These are phyloP conservation scores for Formica exsecta DNA, from an alignment of 1,140 invertebrate species.

Conservation along the genomic window DNA sequence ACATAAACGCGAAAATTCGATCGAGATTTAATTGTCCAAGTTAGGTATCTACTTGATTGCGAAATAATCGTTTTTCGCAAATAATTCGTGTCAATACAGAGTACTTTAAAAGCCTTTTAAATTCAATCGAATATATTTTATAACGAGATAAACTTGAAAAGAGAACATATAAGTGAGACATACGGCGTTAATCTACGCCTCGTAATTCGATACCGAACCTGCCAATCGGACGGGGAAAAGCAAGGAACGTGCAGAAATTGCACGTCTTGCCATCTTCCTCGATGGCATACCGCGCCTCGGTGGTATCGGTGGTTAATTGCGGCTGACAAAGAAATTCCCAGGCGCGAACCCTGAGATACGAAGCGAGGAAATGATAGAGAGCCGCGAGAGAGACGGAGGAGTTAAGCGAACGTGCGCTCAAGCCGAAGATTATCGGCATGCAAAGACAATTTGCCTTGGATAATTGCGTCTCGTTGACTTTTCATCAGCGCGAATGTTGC, in stretches of 20 bases:
- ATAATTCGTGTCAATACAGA: background rate
- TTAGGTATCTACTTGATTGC: background rate
- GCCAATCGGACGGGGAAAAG: background rate
- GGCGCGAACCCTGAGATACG: conserved; percentile 29
- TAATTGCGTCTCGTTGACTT: conserved; percentile 58
- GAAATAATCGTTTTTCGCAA: background rate
- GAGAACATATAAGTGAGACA: background rate
- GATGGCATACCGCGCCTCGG: conserved; percentile 30
- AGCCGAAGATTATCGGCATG: conserved; percentile 46
- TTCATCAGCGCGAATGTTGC: conserved; percentile 44
- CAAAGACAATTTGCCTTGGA: conserved; percentile 51
- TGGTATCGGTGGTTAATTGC: conserved; percentile 52
- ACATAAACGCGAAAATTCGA: background rate
- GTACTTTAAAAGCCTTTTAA: background rate
- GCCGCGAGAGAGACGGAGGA: conserved; percentile 33
- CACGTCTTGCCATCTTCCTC: conserved; percentile 45
- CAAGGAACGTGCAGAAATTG: conserved; percentile 38
- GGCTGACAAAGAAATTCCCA: conserved; percentile 59
- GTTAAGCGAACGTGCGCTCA: conserved; percentile 22
- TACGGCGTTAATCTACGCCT: conserved; percentile 1
- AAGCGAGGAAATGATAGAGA: conserved; percentile 49
- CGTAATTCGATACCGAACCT: conserved; percentile 31
- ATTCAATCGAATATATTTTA: background rate
- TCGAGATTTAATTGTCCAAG: background rate
- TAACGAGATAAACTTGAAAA: background rate